phyloP scores from a whole-genome alignment of 2,113 vertebrate genomes.

The Salminus brasiliensis region DNA sequence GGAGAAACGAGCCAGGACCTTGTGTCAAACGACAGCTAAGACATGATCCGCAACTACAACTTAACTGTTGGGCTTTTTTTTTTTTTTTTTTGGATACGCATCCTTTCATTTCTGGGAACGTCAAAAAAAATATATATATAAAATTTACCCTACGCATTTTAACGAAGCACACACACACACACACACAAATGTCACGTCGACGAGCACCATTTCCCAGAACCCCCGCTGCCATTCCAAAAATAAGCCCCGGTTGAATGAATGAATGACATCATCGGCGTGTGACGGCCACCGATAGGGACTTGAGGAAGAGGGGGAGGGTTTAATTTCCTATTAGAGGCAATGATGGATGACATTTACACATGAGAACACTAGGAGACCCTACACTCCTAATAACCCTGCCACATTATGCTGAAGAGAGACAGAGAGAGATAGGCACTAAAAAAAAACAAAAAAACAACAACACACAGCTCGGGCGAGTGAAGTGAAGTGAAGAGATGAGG shows the following conservation, averaged over 20 bases:
- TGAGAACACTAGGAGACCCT: constrained; percentile 22
- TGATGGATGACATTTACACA: constrained; percentile 45
- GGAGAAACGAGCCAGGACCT: constrained; percentile 3
- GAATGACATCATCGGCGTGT: constrained; percentile 24
- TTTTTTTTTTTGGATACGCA: neutral
- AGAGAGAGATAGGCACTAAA: neutral
- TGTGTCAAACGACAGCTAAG: constrained; percentile 13
- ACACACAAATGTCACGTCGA: neutral
- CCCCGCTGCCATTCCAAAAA: constrained; percentile 16
- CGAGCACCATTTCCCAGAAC: constrained; percentile 1
- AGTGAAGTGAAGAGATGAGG: no score
- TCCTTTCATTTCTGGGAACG: neutral
- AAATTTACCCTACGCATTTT: neutral
- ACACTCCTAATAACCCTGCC: constrained; percentile 29
- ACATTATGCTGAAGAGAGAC: constrained; percentile 7
- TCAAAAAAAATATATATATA: neutral
- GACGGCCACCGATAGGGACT: constrained; percentile 6
- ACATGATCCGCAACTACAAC: constrained; percentile 15
- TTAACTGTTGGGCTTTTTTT: neutral
- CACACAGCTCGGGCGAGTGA: no score
- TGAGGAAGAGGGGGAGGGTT: constrained; percentile 23
- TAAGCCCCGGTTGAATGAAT: constrained; percentile 10
- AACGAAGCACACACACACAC: neutral
- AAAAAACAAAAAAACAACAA: neutral
- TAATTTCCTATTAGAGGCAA: constrained; percentile 49